These are phyloP conservation scores for Catharus bicknelli DNA, from an alignment of 2,113 vertebrate species.

Conservation along the genomic window DNA sequence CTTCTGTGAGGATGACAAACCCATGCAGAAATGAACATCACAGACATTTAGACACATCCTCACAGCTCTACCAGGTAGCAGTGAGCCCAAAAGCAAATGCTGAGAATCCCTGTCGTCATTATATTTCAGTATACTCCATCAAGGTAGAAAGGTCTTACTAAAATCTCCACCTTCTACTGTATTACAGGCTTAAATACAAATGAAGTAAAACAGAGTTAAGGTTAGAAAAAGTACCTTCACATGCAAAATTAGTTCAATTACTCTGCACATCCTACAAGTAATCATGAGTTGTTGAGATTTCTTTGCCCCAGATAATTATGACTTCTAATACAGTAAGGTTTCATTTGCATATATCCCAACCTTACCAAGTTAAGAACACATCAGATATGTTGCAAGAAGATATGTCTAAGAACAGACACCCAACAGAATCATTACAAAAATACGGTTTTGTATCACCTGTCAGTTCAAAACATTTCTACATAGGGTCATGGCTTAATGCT, in stretches of 20 bases:
- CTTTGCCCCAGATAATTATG: neutral
- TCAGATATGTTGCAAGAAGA: neutral
- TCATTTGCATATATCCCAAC: neutral
- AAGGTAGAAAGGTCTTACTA: neutral
- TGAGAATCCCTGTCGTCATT: neutral
- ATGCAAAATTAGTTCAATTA: neutral
- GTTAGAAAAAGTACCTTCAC: neutral
- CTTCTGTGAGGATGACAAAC: neutral
- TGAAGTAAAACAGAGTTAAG: neutral
- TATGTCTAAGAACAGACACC: neutral
- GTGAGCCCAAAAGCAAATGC: neutral
- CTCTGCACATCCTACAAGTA: neutral
- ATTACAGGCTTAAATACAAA: neutral
- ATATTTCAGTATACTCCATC: neutral
- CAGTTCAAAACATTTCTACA: constrained; percentile 10
- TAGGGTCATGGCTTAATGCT: neutral
- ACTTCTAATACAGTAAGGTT: neutral
- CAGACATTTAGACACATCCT: neutral
- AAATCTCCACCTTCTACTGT: neutral
- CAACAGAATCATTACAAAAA: neutral
- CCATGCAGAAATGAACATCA: neutral
- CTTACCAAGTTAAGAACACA: neutral
- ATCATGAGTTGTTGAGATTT: neutral
- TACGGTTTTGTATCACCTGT: neutral
- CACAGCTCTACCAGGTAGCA: neutral